These are phyloP conservation scores for cat (Felis catus) DNA, from an alignment of 2,113 vertebrate species.

Conservation along the genomic window DNA sequence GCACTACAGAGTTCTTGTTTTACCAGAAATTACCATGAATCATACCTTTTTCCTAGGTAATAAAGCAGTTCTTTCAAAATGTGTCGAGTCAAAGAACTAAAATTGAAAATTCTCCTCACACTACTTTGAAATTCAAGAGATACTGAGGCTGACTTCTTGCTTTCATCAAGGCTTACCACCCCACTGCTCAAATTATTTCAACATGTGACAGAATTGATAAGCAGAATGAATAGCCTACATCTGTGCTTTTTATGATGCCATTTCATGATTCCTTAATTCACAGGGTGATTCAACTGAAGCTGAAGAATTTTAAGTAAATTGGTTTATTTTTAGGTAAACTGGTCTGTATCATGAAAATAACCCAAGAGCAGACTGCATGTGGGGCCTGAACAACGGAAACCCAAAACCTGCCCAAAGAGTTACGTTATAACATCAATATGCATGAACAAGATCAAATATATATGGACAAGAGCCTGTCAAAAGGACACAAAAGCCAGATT, in stretches of 20 bases:
- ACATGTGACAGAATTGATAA: not conserved
- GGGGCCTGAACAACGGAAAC: not conserved
- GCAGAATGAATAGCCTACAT: not conserved
- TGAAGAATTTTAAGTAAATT: not conserved
- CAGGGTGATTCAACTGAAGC: not conserved
- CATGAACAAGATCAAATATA: not conserved
- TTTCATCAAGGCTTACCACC: not conserved
- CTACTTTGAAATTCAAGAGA: not conserved
- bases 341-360: not conserved
- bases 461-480: not conserved
- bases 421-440: not conserved
- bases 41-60: not conserved
- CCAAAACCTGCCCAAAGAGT: slow-evolving; percentile 11
- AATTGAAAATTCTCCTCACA: not conserved
- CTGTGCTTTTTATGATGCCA: not conserved
- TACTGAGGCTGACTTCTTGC: not conserved
- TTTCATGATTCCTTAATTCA: slow-evolving; percentile 3
- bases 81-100: not conserved
- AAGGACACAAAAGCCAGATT: not conserved
- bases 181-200: not conserved
- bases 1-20: not conserved
- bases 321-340: not conserved
- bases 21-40: not conserved
- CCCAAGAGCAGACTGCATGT: not conserved
- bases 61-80: slow-evolving; percentile 7